A percentile compares a stretch with the other conserved stretches of the same genome.
Conservation (phyloP, 2,888 invertebrate species). For the Polia nebulosa region DNA sequence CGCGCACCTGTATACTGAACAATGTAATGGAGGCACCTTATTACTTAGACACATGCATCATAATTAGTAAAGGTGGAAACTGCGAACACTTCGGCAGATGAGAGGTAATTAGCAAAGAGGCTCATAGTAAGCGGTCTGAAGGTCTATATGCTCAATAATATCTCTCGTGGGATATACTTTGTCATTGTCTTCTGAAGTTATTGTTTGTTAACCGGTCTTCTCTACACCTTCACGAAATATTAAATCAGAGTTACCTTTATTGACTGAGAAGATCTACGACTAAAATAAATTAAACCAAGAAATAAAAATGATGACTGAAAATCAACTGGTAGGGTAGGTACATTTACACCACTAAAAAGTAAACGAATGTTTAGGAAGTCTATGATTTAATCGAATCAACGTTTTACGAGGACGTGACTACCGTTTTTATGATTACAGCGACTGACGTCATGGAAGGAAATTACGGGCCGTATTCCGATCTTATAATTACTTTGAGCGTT, state of each 20-base stretch:
- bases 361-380: slow-evolving; percentile 33
- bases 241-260: neutral
- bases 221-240: neutral
- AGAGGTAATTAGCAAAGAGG: slow-evolving; percentile 52
- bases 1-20: slow-evolving; percentile 17
- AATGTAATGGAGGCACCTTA: slow-evolving; percentile 45
- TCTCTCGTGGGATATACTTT: neutral
- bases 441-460: slow-evolving; percentile 59
- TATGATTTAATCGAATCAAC: slow-evolving; percentile 48
- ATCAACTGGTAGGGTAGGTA: slow-evolving; percentile 12
- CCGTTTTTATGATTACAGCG: slow-evolving; percentile 48
- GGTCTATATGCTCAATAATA: slow-evolving; percentile 7
- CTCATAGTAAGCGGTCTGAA: slow-evolving; percentile 22
- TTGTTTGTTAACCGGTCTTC: neutral
- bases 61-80: slow-evolving; percentile 54
- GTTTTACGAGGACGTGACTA: slow-evolving; percentile 40
- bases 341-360: slow-evolving; percentile 22
- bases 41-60: slow-evolving; percentile 52
- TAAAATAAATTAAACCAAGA: neutral
- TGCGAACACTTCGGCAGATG: slow-evolving; percentile 53
- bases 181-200: neutral
- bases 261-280: neutral
- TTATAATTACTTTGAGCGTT: slow-evolving; percentile 54
- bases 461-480: slow-evolving; percentile 40
- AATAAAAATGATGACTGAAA: neutral